Evolutionary conservation across 2,113 vertebrate genomes (phyloP).

Genomic region (Corythoichthys intestinalis): DNA sequence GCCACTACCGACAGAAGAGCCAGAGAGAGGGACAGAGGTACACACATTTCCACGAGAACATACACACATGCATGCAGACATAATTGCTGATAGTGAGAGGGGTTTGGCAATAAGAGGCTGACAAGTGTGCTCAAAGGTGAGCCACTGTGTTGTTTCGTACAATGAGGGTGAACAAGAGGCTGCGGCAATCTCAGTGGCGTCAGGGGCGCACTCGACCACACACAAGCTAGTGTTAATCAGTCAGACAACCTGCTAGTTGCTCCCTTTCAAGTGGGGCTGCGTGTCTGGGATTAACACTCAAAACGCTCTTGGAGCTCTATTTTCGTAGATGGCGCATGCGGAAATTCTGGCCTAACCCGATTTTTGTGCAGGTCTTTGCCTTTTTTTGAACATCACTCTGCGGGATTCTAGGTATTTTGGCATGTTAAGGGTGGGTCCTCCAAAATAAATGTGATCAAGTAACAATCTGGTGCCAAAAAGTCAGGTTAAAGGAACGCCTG

Average conservation of each 20-base stretch:
- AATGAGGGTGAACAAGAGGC: constrained; percentile 71
- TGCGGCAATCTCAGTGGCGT: constrained; percentile 46
- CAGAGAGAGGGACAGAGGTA: constrained; percentile 34
- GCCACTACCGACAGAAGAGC: constrained; percentile 36
- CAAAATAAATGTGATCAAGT: too few relatives aligned
- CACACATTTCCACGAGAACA: constrained; percentile 12
- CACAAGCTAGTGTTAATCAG: constrained; percentile 43
- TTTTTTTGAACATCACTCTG: not conserved
- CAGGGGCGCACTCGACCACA: constrained; percentile 40
- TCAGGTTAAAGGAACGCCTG: too few relatives aligned
- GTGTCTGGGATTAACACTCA: not conserved
- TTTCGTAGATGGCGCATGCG: too few relatives aligned
- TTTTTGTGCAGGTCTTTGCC: not conserved
- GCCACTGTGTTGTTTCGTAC: constrained; percentile 56
- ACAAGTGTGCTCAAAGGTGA: constrained; percentile 64
- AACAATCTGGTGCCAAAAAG: too few relatives aligned
- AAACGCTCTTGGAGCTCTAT: not conserved
- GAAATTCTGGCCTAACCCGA: too few relatives aligned
- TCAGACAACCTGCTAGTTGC: constrained; percentile 41
- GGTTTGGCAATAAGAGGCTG: constrained; percentile 47
- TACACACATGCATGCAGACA: constrained; percentile 7
- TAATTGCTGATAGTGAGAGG: constrained; percentile 48
- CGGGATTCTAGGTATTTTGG: too few relatives aligned
- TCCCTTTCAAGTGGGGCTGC: constrained; percentile 27
- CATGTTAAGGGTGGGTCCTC: too few relatives aligned